A percentile compares a stretch with the other conserved stretches of the same genome.
Conservation (phyloP, 2,888 invertebrate species). For the Leistus spinibarbis region DNA sequence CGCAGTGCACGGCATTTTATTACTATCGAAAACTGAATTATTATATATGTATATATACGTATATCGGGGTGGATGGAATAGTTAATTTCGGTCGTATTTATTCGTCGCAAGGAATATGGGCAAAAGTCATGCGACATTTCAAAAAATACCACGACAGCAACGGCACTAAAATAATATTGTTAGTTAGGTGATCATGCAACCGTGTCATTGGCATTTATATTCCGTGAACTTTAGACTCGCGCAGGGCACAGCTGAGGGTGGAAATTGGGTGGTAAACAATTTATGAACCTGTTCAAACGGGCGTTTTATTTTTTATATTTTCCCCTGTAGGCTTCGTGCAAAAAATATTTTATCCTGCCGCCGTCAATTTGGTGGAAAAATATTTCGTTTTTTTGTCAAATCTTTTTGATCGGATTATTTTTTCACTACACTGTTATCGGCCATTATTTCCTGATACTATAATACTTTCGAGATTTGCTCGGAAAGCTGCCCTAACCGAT, state of each 20-base stretch:
- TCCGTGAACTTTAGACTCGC: slow-evolving; percentile 15
- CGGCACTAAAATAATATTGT: slow-evolving; percentile 13
- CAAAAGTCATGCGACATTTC: slow-evolving; percentile 16
- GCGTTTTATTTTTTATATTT: not conserved
- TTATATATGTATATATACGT: slow-evolving; percentile 29
- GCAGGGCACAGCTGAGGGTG: not conserved
- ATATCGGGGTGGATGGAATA: not conserved
- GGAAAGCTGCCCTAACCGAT: no score
- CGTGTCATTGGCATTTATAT: slow-evolving; percentile 22
- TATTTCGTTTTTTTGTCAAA: not conserved
- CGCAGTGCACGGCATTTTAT: not conserved
- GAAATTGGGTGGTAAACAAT: not conserved
- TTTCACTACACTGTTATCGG: not conserved
- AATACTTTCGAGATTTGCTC: no score
- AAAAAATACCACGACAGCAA: slow-evolving; percentile 1
- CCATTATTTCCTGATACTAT: no score
- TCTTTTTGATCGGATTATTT: not conserved
- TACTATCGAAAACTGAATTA: slow-evolving; percentile 19
- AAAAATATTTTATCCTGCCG: not conserved
- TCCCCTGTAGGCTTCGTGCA: not conserved
- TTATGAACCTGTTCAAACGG: slow-evolving; percentile 10
- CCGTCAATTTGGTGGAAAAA: no score
- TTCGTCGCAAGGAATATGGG: not conserved
- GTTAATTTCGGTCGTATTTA: not conserved
- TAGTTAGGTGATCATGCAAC: not conserved